Percentiles rank a stretch among this genome's conserved stretches.
phyloP scores from a whole-genome alignment of 1,140 invertebrate genomes.

The Charaxes varanes region DNA sequence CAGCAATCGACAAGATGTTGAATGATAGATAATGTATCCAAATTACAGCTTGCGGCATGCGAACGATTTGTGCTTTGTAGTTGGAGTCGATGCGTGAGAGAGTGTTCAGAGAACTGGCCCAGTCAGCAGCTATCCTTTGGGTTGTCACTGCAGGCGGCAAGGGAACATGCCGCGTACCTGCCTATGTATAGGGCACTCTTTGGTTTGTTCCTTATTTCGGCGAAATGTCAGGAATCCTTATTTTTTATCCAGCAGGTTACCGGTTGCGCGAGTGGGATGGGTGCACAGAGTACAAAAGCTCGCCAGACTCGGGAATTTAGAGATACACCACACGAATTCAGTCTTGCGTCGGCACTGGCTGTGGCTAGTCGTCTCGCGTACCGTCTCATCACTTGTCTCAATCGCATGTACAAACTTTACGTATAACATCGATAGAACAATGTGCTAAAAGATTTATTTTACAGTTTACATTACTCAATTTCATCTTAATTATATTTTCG shows the following conservation, averaged over 20 bases:
- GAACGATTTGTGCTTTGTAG: conserved; percentile 28
- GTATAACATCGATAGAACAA: conserved; percentile 22
- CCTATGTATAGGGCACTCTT: conserved; percentile 38
- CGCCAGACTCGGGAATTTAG: conserved; percentile 34
- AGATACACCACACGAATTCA: too few species aligned
- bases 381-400: conserved; percentile 15
- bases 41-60: conserved; percentile 47
- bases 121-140: conserved; percentile 15
- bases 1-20: conserved; percentile 43
- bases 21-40: conserved; percentile 54
- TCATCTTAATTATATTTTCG: conserved; percentile 17
- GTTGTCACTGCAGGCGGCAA: conserved; percentile 22
- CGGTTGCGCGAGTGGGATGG: conserved; percentile 53
- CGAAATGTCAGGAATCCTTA: conserved; percentile 60
- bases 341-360: conserved; percentile 51
- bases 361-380: conserved; percentile 37
- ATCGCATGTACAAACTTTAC: conserved; percentile 56
- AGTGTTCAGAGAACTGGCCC: conserved; percentile 21
- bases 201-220: conserved; percentile 55
- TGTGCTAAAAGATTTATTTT: conserved; percentile 9
- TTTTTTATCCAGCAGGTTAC: conserved; percentile 62
- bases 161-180: conserved; percentile 39
- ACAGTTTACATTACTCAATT: not conserved
- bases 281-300: conserved; percentile 39
- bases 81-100: conserved; percentile 18